Conservation (phyloP, 1,140 invertebrate species). For the Drosophila nigrodunni region DNA sequence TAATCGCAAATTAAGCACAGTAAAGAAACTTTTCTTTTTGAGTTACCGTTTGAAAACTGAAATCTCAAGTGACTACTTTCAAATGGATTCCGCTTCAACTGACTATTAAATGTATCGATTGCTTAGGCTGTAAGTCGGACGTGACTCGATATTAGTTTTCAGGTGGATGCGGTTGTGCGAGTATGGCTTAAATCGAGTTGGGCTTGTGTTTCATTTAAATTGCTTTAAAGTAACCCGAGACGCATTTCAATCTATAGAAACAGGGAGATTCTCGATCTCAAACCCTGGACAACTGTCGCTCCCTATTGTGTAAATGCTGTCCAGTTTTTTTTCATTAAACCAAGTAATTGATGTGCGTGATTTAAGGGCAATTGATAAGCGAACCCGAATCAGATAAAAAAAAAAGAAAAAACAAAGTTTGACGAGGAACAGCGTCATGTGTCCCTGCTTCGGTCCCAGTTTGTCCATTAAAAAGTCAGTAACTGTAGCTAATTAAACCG, state of each 20-base stretch:
- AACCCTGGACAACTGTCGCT: background rate
- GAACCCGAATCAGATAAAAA: constrained; percentile 33
- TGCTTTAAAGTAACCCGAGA: constrained; percentile 68
- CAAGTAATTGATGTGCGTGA: constrained; percentile 76
- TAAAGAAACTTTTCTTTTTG: background rate
- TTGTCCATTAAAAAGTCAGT: constrained; percentile 79
- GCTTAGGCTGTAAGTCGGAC: constrained; percentile 22
- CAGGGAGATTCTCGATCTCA: background rate
- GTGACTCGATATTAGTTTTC: constrained; percentile 53
- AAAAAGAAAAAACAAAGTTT: background rate
- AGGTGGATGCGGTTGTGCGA: constrained; percentile 45
- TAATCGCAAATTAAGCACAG: background rate
- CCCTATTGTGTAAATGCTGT: constrained; percentile 8
- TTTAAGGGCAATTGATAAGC: constrained; percentile 79
- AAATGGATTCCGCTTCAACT: constrained; percentile 11
- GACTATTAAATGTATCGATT: constrained; percentile 35
- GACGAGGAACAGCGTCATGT: constrained; percentile 24
- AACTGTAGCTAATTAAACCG: constrained; percentile 79
- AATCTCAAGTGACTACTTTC: constrained; percentile 45
- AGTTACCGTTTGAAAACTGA: constrained; percentile 24
- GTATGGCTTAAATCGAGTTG: constrained; percentile 37
- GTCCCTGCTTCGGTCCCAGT: constrained; percentile 27
- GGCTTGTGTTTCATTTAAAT: constrained; percentile 76
- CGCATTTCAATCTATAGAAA: constrained; percentile 71
- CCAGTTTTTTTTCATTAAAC: constrained; percentile 40